phyloP scores from a whole-genome alignment of 2,113 vertebrate genomes.

The Nibea albiflora region DNA sequence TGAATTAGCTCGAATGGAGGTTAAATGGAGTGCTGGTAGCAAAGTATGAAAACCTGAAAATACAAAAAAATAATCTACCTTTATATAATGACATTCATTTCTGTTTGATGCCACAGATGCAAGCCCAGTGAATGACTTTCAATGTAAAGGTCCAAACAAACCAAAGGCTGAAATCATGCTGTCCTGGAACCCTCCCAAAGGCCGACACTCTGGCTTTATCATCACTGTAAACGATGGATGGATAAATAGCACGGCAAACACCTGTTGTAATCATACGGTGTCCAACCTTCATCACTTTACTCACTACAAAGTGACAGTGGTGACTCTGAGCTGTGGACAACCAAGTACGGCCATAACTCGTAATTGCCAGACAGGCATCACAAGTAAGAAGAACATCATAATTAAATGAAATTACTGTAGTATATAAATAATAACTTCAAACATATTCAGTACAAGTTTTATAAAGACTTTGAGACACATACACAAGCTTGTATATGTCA shows the following conservation, averaged over 20 bases:
- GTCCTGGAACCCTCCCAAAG: conserved; percentile 82
- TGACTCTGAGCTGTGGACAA: conserved; percentile 78
- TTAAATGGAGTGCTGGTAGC: no score
- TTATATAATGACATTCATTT: conserved; percentile 1
- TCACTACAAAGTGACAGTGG: conserved; percentile 76
- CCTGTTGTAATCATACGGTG: conserved; percentile 10
- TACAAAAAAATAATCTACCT: not conserved
- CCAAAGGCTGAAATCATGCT: conserved; percentile 74
- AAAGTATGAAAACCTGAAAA: not conserved
- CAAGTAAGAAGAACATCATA: conserved; percentile 79
- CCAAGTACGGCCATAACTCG: conserved; percentile 49
- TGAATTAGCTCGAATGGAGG: not conserved
- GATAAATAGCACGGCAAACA: rapidly evolving
- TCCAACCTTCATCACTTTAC: conserved; percentile 75
- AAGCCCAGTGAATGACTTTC: conserved; percentile 64
- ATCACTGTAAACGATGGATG: not conserved
- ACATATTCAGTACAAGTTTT: not conserved
- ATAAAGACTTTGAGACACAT: no score
- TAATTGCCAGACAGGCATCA: conserved; percentile 83
- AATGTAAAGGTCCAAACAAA: conserved; percentile 70
- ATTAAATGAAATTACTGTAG: not conserved
- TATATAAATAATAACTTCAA: not conserved
- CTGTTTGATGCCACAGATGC: conserved; percentile 60
- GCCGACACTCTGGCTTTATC: conserved; percentile 71
- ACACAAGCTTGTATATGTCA: no score